These are phyloP conservation scores for Otocyon megalotis DNA, from an alignment of 2,113 vertebrate genomes.

Conservation along the genomic window DNA sequence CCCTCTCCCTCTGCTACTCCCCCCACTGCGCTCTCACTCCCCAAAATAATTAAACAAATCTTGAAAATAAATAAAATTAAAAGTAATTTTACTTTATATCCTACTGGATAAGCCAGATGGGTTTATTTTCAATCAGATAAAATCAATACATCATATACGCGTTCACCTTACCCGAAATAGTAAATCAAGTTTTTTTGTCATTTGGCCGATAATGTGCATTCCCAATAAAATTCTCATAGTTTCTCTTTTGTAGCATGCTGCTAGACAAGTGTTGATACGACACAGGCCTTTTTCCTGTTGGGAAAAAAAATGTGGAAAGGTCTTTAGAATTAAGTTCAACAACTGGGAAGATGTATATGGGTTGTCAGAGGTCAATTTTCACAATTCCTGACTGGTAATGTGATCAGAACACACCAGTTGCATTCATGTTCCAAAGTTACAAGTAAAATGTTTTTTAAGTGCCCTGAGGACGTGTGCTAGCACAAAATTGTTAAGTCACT, in stretches of 20 bases:
- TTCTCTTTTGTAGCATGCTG: conserved; percentile 90
- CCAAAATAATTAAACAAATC: not conserved
- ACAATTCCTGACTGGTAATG: not conserved
- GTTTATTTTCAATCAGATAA: not conserved
- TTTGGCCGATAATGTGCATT: conserved; percentile 89
- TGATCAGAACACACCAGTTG: not conserved
- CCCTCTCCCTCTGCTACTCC: not conserved
- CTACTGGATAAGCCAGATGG: not conserved
- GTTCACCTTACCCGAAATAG: conserved; percentile 81
- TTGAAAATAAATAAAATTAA: not conserved
- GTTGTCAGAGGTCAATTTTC: not conserved
- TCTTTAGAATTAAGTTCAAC: not conserved
- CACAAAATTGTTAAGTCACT: not conserved
- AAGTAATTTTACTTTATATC: not conserved
- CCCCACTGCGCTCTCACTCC: not conserved
- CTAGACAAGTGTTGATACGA: conserved; percentile 89
- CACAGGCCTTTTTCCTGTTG: conserved; percentile 90
- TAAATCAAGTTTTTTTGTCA: conserved; percentile 91
- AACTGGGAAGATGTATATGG: rapidly evolving
- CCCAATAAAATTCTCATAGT: conserved; percentile 85
- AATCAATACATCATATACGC: not conserved
- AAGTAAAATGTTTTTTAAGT: not conserved
- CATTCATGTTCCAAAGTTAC: rapidly evolving
- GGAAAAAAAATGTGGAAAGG: not conserved
- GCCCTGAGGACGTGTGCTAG: not conserved